Conservation (phyloP, 2,888 invertebrate genomes). For the Parthenolecanium corni region DNA sequence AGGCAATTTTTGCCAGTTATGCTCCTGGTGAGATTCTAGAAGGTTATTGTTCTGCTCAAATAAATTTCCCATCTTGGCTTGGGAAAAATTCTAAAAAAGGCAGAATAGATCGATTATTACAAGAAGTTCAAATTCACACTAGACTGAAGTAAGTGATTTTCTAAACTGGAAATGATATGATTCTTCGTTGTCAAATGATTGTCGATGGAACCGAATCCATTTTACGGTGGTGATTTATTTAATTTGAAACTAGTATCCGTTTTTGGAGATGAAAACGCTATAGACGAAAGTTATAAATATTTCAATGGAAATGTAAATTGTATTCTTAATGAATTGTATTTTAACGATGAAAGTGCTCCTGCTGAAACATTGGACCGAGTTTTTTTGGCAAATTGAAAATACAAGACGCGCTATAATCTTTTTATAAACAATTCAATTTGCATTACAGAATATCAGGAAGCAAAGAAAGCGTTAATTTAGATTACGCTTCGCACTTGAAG, state of each 20-base stretch:
- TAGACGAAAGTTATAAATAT: too few species aligned
- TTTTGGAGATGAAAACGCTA: too few species aligned
- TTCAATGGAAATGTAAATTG: too few species aligned
- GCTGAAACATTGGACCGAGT: not conserved
- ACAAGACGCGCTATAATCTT: too few species aligned
- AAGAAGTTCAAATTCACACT: slow-evolving; percentile 78
- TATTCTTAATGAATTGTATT: too few species aligned
- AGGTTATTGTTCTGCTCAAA: slow-evolving; percentile 64
- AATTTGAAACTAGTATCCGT: too few species aligned
- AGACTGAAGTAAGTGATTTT: slow-evolving; percentile 51
- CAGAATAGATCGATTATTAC: slow-evolving; percentile 69
- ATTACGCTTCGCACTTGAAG: slow-evolving; percentile 72
- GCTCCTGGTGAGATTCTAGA: slow-evolving; percentile 76
- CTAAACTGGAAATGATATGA: too few species aligned
- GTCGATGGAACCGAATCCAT: too few species aligned
- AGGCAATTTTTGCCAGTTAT: slow-evolving; percentile 83
- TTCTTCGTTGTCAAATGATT: too few species aligned
- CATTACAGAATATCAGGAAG: slow-evolving; percentile 60
- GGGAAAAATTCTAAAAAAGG: slow-evolving; percentile 81
- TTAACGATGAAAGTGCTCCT: too few species aligned
- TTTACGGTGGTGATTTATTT: too few species aligned
- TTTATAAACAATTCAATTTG: not conserved
- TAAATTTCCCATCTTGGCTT: slow-evolving; percentile 90
- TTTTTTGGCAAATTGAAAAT: too few species aligned
- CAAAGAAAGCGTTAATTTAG: slow-evolving; percentile 68